These are phyloP conservation scores for Stomatorhinus ivindoensis DNA, from an alignment of 2,113 vertebrate genomes.

Conservation along the genomic window DNA sequence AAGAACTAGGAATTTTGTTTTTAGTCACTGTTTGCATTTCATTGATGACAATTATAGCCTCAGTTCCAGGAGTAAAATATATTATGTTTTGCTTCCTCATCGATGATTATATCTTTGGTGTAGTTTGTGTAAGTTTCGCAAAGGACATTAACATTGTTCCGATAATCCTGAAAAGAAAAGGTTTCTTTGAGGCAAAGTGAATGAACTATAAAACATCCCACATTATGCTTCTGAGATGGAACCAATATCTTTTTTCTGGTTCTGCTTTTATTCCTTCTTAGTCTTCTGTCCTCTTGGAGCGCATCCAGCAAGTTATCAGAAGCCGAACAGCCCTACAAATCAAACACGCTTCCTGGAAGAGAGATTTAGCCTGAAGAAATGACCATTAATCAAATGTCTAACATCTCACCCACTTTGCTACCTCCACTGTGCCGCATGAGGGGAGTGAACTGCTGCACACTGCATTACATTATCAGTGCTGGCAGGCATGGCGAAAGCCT, in stretches of 20 bases:
- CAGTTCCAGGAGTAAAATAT: background rate
- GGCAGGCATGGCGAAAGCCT: background rate
- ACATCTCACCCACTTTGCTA: slow-evolving; percentile 1
- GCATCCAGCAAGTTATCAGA: slow-evolving; percentile 8
- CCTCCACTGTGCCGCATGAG: background rate
- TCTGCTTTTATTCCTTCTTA: background rate
- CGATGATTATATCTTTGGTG: background rate
- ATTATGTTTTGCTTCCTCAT: background rate
- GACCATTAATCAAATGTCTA: background rate
- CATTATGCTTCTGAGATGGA: background rate
- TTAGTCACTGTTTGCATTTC: background rate
- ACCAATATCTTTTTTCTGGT: background rate
- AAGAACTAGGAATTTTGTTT: background rate
- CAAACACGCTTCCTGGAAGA: background rate
- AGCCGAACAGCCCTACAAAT: slow-evolving; percentile 5
- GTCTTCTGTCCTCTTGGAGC: background rate
- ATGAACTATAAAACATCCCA: background rate
- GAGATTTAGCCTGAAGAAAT: background rate
- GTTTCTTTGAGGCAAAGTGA: background rate
- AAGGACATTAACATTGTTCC: background rate
- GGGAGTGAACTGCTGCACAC: background rate
- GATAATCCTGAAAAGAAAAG: background rate
- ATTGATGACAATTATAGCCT: background rate
- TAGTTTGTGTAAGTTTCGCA: background rate
- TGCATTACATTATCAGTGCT: background rate